Base-by-base conservation (phyloP, 2,888 invertebrate genomes). In the Sepioteuthis lessoniana region DNA sequence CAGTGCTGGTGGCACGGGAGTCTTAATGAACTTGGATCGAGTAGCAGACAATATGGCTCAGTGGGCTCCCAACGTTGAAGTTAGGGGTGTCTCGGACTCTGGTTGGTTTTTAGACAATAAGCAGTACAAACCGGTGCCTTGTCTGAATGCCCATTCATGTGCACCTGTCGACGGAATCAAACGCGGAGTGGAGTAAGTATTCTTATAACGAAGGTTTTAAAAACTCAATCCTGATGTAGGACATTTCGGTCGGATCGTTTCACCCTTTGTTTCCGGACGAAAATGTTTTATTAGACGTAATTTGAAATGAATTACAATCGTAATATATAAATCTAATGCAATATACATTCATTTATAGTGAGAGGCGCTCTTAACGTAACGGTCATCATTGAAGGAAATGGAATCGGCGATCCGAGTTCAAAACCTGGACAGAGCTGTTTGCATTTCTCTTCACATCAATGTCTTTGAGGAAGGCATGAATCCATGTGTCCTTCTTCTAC, bases 71-170 rank as follows among this genome's bases (percentile, higher is more conserved):
- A 95, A 95, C 90, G 97, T 97, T 7, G 97, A 97, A 93, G 98
- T 99, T 25, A 98, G 98, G 7, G 99, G 99, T 0, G 98, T 99
- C 19, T 98, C 98, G 1, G 99, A 99, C 97, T 99, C 99, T 0
- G 99, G 99, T 37, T 99, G 99, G 99, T 99, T 99, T 97, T 97
- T 99, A 94, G 99, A 99, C 97, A 98, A 98, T 94, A 98, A 98
- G 47, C 98, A 98, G 0, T 98, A 98, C 96, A 98, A 98, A 3
- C 96, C 95, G 25, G 96, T 96, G 90, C 96, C 96, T 55, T 97
- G 97, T 95, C 95, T 96, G 50, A 97, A 97, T 94, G 97, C 97
- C 16, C 96, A 97, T 95, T 98, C 98, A 0, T 98, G 98, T 92
- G 98, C 98, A 0, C 98, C 98, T 8, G 98, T 95, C 98, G 98